phyloP scores from a whole-genome alignment of 2,113 vertebrate species.

The Oplegnathus fasciatus region DNA sequence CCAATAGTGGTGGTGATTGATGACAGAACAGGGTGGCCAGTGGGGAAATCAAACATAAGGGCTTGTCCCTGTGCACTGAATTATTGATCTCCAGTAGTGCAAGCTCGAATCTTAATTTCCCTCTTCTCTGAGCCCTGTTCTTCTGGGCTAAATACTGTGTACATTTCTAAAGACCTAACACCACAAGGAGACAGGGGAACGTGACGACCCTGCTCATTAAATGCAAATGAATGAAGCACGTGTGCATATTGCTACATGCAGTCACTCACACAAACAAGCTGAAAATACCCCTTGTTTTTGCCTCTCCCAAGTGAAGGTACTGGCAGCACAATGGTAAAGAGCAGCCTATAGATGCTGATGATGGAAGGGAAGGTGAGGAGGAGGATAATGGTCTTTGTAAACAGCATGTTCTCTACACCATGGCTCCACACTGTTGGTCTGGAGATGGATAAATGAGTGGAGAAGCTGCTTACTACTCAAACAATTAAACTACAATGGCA shows the following conservation, averaged over 20 bases:
- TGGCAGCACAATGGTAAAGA: too few relatives aligned
- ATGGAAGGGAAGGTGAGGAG: background rate
- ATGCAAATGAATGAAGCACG: background rate
- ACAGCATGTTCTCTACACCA: background rate
- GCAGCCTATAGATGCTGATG: background rate
- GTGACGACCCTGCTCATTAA: background rate
- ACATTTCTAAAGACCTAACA: background rate
- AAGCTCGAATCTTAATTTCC: slow-evolving; percentile 4
- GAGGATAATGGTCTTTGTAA: background rate
- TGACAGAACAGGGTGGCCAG: background rate
- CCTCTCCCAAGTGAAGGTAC: background rate
- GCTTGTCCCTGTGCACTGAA: slow-evolving; percentile 34
- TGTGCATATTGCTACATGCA: background rate
- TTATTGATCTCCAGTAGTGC: slow-evolving; percentile 39
- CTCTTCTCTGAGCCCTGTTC: background rate
- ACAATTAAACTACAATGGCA: background rate
- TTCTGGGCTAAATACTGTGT: background rate
- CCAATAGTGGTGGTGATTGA: slow-evolving; percentile 47
- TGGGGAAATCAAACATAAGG: slow-evolving; percentile 49
- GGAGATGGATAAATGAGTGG: background rate
- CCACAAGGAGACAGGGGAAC: background rate
- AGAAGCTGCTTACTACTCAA: background rate
- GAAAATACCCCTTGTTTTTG: background rate
- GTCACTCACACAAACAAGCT: background rate
- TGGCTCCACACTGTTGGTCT: background rate